phyloP scores from a whole-genome alignment of 2,797 vertebrate genomes.

The Dicrostonyx torquatus region DNA sequence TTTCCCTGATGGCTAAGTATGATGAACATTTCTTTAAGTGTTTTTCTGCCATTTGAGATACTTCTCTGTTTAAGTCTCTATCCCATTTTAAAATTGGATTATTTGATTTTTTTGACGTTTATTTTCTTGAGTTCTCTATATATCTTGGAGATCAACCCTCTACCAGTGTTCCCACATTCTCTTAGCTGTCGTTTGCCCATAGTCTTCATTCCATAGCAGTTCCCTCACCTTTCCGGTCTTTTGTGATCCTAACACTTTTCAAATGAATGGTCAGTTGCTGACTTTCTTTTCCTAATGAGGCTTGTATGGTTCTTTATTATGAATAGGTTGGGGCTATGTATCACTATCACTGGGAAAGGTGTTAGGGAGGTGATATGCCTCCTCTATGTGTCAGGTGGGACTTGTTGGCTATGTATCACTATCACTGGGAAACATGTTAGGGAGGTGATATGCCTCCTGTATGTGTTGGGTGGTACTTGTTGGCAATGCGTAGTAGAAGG shows the following conservation, averaged over 20 bases:
- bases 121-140: not conserved
- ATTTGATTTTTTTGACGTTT: not conserved
- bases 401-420: not conserved
- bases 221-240: not conserved
- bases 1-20: not conserved
- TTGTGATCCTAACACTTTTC: not conserved
- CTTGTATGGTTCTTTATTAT: not conserved
- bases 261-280: not conserved
- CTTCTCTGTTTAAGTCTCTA: not conserved
- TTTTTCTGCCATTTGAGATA: not conserved
- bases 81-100: not conserved
- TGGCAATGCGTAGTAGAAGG: not conserved
- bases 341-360: conserved; percentile 2
- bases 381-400: not conserved
- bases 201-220: not conserved
- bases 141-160: too few relatives aligned
- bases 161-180: too few relatives aligned
- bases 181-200: not conserved
- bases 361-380: not conserved
- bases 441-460: not conserved
- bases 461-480: not conserved
- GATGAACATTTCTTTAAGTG: not conserved
- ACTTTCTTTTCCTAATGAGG: not conserved
- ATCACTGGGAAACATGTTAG: not conserved
- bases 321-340: not conserved